These are phyloP conservation scores for Onychomys arenicola DNA, from an alignment of 2,797 vertebrate species.

Conservation along the genomic window DNA sequence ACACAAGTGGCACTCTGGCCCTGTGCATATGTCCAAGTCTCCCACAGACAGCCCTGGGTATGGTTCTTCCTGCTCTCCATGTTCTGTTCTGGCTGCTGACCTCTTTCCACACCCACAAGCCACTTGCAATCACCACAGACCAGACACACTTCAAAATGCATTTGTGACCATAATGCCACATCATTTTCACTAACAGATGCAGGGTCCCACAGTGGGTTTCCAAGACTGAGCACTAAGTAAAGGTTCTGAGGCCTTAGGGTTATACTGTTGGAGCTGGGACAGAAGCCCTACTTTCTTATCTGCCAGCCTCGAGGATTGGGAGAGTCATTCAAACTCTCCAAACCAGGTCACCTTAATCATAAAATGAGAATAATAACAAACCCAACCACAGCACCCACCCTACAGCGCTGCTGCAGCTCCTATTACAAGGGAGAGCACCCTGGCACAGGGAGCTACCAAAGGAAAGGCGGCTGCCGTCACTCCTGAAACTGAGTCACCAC, in stretches of 20 bases:
- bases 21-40: not conserved
- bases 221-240: not conserved
- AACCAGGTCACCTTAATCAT: not conserved
- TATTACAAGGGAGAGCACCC: not conserved
- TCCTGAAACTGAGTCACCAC: conserved; percentile 47
- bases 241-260: not conserved
- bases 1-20: not conserved
- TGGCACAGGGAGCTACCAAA: not conserved
- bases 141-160: not conserved
- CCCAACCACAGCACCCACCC: not conserved
- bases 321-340: not conserved
- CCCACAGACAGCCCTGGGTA: not conserved
- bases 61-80: not conserved
- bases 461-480: not conserved
- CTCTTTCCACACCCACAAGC: not conserved
- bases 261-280: not conserved
- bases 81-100: not conserved
- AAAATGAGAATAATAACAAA: not conserved
- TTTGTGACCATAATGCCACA: not conserved
- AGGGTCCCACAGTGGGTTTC: not conserved
- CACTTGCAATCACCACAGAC: not conserved
- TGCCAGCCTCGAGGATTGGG: not conserved
- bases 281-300: not conserved
- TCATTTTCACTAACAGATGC: not conserved
- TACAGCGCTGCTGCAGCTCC: not conserved